Conservation (phyloP, 2,797 vertebrate species). For the Pogonophryne albipinna region DNA sequence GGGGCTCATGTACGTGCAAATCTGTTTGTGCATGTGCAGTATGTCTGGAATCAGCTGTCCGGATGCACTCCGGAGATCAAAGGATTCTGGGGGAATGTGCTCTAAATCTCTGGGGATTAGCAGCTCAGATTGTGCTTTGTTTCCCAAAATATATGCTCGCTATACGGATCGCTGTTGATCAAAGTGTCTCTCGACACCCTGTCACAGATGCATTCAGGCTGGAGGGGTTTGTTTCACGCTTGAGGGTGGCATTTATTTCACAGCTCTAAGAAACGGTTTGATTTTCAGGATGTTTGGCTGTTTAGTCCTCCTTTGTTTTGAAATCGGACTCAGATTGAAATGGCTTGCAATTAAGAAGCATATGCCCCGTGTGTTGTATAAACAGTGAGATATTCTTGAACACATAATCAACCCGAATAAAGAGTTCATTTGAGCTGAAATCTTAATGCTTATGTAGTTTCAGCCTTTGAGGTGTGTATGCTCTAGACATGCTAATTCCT, state of each 20-base stretch:
- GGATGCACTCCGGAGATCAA: constrained; percentile 85
- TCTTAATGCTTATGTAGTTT: constrained; percentile 26
- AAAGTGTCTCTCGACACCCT: constrained; percentile 67
- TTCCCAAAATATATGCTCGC: constrained; percentile 79
- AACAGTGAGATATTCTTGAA: constrained; percentile 8
- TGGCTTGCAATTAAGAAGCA: constrained; percentile 28
- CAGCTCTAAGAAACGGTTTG: constrained; percentile 34
- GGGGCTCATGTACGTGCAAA: constrained; percentile 49
- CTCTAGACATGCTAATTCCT: constrained; percentile 21
- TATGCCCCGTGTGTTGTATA: constrained; percentile 8
- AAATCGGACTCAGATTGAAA: constrained; percentile 30
- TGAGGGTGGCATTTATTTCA: constrained; percentile 58
- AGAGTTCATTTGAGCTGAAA: constrained; percentile 40
- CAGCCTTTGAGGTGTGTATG: constrained; percentile 42
- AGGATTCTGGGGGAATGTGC: constrained; percentile 82
- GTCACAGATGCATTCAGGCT: constrained; percentile 41
- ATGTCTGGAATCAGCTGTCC: constrained; percentile 78
- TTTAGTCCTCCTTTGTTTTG: constrained; percentile 23
- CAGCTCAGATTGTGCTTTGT: constrained; percentile 83
- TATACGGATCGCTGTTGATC: constrained; percentile 73
- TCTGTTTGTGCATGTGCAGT: constrained; percentile 47
- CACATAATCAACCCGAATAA: constrained; percentile 41
- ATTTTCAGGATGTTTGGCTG: constrained; percentile 35
- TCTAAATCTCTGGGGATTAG: constrained; percentile 83
- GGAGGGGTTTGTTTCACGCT: constrained; percentile 44